phyloP scores from a whole-genome alignment of 2,888 invertebrate genomes.

The Nudaria mundana region DNA sequence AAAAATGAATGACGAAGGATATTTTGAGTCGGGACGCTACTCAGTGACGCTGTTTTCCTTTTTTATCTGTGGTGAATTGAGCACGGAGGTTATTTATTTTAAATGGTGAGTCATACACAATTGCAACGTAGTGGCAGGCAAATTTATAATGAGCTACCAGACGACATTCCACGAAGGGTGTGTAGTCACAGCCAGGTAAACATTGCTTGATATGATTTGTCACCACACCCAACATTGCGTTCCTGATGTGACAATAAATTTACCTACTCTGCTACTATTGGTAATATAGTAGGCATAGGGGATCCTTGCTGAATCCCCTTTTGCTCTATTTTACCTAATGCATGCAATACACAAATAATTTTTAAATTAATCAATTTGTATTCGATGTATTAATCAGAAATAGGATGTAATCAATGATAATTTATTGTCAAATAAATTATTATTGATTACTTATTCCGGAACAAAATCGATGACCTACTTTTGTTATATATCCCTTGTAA shows the following conservation, averaged over 20 bases:
- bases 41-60: slow-evolving; percentile 21
- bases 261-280: too few species aligned
- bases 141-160: slow-evolving; percentile 67
- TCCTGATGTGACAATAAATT: slow-evolving; percentile 16
- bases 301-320: too few species aligned
- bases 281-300: too few species aligned
- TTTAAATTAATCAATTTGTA: too few species aligned
- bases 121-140: slow-evolving; percentile 62
- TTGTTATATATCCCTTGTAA: slow-evolving; percentile 12
- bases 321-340: background rate
- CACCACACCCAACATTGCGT: slow-evolving; percentile 31
- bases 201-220: slow-evolving; percentile 36
- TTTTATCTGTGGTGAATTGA: slow-evolving; percentile 33
- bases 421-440: too few species aligned
- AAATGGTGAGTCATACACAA: slow-evolving; percentile 60
- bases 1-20: slow-evolving; percentile 32
- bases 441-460: slow-evolving; percentile 18
- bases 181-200: slow-evolving; percentile 51
- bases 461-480: slow-evolving; percentile 27
- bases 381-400: slow-evolving; percentile 31
- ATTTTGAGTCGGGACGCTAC: slow-evolving; percentile 18
- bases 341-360: too few species aligned
- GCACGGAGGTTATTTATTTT: slow-evolving; percentile 37
- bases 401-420: slow-evolving; percentile 20
- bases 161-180: slow-evolving; percentile 63